phyloP scores from a whole-genome alignment of 2,888 invertebrate species.

The Harpagoxenus sublaevis region DNA sequence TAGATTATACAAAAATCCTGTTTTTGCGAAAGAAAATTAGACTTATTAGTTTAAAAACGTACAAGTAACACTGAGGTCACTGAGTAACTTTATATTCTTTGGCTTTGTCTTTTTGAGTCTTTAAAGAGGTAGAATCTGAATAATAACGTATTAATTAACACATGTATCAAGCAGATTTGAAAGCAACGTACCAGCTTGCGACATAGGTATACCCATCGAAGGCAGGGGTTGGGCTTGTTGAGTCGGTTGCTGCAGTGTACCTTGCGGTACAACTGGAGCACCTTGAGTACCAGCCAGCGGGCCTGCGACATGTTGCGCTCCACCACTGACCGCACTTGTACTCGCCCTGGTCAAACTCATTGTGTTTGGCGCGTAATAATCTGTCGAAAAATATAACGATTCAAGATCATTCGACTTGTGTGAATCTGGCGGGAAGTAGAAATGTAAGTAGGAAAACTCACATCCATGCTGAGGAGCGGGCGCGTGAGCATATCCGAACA shows the following conservation, averaged over 20 bases:
- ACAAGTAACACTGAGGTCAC: too few species aligned
- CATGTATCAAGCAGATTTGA: neutral
- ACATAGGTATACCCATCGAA: slow-evolving; percentile 78
- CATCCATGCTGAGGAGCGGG: slow-evolving; percentile 75
- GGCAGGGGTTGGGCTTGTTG: slow-evolving; percentile 81
- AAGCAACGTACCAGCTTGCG: slow-evolving; percentile 77
- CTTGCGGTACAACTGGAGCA: slow-evolving; percentile 82
- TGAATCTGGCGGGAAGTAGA: neutral
- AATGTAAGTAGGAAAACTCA: slow-evolving; percentile 68
- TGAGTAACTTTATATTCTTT: neutral
- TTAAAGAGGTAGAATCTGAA: too few species aligned
- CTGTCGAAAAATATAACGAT: slow-evolving; percentile 41
- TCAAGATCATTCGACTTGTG: neutral
- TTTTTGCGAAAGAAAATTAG: too few species aligned
- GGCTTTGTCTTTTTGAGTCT: neutral
- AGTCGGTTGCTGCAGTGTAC: slow-evolving; percentile 81
- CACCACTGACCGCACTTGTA: slow-evolving; percentile 81
- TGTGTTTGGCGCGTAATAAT: slow-evolving; percentile 59
- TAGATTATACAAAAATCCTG: too few species aligned
- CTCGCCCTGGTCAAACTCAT: slow-evolving; percentile 79
- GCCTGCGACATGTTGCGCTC: slow-evolving; percentile 81
- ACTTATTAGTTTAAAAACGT: too few species aligned
- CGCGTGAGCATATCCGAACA: slow-evolving; percentile 76
- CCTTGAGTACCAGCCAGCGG: slow-evolving; percentile 82
- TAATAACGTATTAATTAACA: too few species aligned